Base-by-base conservation (phyloP, 1,140 invertebrate species). In the Atta colombica region DNA sequence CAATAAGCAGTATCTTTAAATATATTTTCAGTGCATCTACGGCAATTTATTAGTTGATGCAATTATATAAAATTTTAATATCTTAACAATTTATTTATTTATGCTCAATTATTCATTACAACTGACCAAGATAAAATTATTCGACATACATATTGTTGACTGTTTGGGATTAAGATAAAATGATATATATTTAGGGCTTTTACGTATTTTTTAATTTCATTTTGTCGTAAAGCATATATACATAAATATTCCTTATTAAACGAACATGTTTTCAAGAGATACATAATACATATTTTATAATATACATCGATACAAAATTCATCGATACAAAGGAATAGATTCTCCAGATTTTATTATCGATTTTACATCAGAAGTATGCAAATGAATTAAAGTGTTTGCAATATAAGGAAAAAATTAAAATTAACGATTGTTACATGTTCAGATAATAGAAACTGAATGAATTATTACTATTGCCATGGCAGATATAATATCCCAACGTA, bases 31-130 rank as follows among this genome's bases (percentile, higher is more conserved):
- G 10, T 39, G 7, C 35, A 45, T 58, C n/a, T 25, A 25, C 7
- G 12, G 31, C 31, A 69, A 81, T 69, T 81, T 69, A 69, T 69
- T 80, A 5, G 8, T 53, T 39, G n/a, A 80, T 58, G 31, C 45
- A 80, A 66, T 53, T 66, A 31, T 31, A 31, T 31, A 53, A 68
- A 80, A 14, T 39, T 69, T 35, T 55, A 49, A 66, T 53, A 69
- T 58, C 28, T 80, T 69, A 81, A 81, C 49, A 81, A 81, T 69
- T 80, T 80, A 55, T 65, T 74, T 60, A 21, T 75, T n/a, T 78
- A 7, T 31, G 39, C n/a, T 74, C 28, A 82, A 74, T 72, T 81
- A 65, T 49, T 65, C 45, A 45, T 82, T 82, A 72, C 49, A 53
- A 53, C 31, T 35, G 25, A 82, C 5, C 21, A 82, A 81, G 28